Evolutionary conservation across 2,888 invertebrate genomes (phyloP).

Genomic region (Chydorus sphaericus): DNA sequence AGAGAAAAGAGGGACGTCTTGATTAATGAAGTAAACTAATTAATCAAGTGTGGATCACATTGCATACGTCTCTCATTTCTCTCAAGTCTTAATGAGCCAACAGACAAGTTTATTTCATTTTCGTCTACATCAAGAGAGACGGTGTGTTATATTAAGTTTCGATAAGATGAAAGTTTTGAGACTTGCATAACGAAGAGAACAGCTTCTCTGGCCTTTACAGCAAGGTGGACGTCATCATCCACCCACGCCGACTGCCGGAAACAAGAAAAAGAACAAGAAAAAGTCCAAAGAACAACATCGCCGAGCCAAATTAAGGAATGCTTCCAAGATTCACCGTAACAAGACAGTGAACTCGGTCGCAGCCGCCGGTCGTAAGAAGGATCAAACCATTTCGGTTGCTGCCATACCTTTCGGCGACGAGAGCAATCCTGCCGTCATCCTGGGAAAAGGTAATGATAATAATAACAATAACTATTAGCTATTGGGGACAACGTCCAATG

Average conservation of each 20-base stretch:
- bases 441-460: constrained; percentile 27
- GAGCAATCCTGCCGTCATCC: constrained; percentile 22
- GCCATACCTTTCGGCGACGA: constrained; percentile 9
- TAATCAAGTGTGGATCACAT: too few species aligned
- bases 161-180: too few species aligned
- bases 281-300: too few species aligned
- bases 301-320: neutral
- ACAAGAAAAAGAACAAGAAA: constrained; percentile 30
- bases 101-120: too few species aligned
- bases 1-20: too few species aligned
- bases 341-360: constrained; percentile 5
- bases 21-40: too few species aligned
- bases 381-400: constrained; percentile 11
- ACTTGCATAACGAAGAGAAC: constrained; percentile 37
- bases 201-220: constrained; percentile 75
- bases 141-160: too few species aligned
- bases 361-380: constrained; percentile 19
- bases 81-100: too few species aligned
- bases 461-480: neutral
- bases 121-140: too few species aligned
- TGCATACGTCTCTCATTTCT: too few species aligned
- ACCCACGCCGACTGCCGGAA: constrained; percentile 43
- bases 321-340: neutral
- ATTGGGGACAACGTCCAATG: too few species aligned
- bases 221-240: constrained; percentile 38